Evolutionary conservation across 2,888 invertebrate genomes (phyloP), one percentile per base, ranked within the genome.

Genomic region (Sarcophaga subvicina): DNA sequence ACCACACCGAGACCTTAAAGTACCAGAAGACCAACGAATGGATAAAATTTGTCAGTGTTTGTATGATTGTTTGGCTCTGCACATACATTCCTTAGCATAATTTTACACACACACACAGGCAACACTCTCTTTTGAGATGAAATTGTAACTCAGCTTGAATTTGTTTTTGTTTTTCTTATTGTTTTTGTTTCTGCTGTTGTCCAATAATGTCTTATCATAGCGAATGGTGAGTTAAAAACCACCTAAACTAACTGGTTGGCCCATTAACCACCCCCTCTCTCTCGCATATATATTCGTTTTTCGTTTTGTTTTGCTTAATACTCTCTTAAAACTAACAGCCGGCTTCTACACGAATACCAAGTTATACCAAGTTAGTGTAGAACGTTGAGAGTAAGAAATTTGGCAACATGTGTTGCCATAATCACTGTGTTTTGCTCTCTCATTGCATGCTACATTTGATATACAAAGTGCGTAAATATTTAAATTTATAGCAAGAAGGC

Each of bases 391-490:
- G 76, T 22, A 20, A 49, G 87, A 87, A 87, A 87, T 84, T 84
- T 87, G 87, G 87, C 87, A 87, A 87, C 84, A 81, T 66, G 54
- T 27, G 14, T 62, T 84, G 81, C 87, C 62, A 87, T 87, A 87
- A 87, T 37, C 37, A 59, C 6, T 84, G 84, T 84, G 84, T 87
- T 49, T n/a, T 10, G 22, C 45, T 6, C 78, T 85, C 85, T 66
- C 77, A 49, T 37, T 37, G 62, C 27, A 49, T 20, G 10, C n/a
- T 70, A 11, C 10, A n/a, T 45, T 6, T 12, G 22, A 2, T 60
- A 49, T n/a, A 78, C 72, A 83, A 76, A 70, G 80, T 87, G 86
- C 84, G 86, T 87, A 80, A 76, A 76, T 70, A 45, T 69, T 20
- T 37, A 20, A 0, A 62, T 49, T 62, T 84, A 84, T 84, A 79